phyloP scores from a whole-genome alignment of 2,113 vertebrate genomes.

The Columba livia region DNA sequence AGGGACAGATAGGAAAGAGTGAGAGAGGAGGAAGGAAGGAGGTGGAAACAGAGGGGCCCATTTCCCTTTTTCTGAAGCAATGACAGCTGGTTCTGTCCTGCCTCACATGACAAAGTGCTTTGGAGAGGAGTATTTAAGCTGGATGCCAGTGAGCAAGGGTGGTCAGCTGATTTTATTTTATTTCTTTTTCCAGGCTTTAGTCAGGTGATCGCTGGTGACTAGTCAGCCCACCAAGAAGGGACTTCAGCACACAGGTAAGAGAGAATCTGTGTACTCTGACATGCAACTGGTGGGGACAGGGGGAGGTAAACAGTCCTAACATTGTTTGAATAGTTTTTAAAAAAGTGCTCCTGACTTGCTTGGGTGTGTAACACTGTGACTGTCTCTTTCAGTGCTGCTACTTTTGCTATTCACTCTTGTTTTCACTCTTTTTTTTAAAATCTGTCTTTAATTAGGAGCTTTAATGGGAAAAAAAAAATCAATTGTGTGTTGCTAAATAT shows the following conservation, averaged over 20 bases:
- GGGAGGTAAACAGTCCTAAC: background rate
- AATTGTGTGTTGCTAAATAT: conserved; percentile 35
- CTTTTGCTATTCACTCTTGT: background rate
- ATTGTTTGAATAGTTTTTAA: background rate
- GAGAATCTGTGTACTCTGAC: background rate
- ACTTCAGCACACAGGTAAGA: conserved; percentile 61
- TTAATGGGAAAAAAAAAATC: background rate
- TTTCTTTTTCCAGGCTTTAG: conserved; percentile 38
- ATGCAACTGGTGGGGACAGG: background rate
- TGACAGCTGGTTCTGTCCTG: conserved; percentile 76
- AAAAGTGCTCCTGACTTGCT: background rate
- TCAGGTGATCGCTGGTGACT: conserved; percentile 68
- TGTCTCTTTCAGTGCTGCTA: background rate
- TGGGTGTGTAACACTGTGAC: background rate
- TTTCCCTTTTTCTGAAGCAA: conserved; percentile 72
- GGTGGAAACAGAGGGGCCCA: conserved; percentile 63
- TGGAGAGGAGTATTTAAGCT: conserved; percentile 54
- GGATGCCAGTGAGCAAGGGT: conserved; percentile 35
- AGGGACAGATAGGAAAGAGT: conserved; percentile 70
- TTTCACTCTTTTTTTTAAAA: background rate
- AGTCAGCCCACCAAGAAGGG: conserved; percentile 50
- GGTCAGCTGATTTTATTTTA: conserved; percentile 71
- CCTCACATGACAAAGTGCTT: conserved; percentile 64
- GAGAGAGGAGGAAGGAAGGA: conserved; percentile 73
- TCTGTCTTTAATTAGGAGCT: conserved; percentile 53